These are phyloP conservation scores for Ophiodon elongatus DNA, from an alignment of 2,113 vertebrate species.

Conservation along the genomic window DNA sequence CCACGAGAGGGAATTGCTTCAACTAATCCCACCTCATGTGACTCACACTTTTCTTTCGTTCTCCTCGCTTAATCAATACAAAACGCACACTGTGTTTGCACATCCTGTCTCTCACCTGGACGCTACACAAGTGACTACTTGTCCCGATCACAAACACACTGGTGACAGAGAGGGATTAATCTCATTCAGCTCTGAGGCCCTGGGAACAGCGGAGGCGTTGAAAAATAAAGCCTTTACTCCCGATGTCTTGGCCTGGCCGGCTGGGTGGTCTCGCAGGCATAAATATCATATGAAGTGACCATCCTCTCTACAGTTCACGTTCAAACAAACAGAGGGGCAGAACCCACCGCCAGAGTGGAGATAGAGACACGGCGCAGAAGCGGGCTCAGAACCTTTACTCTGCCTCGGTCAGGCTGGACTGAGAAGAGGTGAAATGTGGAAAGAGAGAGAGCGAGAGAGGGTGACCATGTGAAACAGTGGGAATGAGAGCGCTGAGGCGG, in stretches of 20 bases:
- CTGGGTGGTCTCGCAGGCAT: conserved; percentile 82
- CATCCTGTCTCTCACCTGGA: conserved; percentile 61
- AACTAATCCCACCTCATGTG: conserved; percentile 41
- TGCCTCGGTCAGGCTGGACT: conserved; percentile 9
- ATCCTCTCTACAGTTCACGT: conserved; percentile 75
- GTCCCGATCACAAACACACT: conserved; percentile 51
- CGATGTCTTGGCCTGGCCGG: conserved; percentile 43
- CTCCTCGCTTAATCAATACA: conserved; percentile 23
- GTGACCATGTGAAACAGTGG: conserved; percentile 20
- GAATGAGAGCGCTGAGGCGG: conserved; percentile 37
- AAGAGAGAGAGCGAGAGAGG: conserved; percentile 8
- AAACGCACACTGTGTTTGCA: conserved; percentile 33
- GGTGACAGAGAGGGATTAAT: conserved; percentile 70
- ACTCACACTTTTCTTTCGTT: conserved; percentile 25
- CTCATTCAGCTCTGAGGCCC: conserved; percentile 57
- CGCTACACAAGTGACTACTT: conserved; percentile 44
- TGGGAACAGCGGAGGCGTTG: conserved; percentile 78
- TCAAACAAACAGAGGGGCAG: conserved; percentile 75
- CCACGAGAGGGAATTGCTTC: conserved; percentile 63
- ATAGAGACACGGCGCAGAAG: conserved; percentile 43
- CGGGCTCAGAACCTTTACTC: conserved; percentile 12
- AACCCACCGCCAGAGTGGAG: conserved; percentile 22
- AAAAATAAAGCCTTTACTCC: conserved; percentile 65
- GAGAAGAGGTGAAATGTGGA: conserved; percentile 41
- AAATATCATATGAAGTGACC: conserved; percentile 79